Base-by-base conservation (phyloP, 2,888 invertebrate species). In the Melipona beecheii region DNA sequence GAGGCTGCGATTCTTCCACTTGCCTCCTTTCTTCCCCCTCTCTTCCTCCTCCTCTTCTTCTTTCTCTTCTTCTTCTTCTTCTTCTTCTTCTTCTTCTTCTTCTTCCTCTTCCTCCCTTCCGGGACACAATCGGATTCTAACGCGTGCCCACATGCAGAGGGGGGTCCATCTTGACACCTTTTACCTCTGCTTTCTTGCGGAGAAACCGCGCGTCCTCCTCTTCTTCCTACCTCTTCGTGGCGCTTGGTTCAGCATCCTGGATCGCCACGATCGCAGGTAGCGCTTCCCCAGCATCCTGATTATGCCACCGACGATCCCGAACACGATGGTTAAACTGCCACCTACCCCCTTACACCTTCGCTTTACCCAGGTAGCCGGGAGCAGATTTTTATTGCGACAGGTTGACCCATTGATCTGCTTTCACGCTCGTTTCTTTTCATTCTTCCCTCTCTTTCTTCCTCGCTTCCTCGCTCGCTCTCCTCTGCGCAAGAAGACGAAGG, bases 371-470 rank as follows among this genome's bases (percentile, higher is more conserved):
- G 89, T 85, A 89, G 87, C 75, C 65, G 65, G 49, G 65, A 64
- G 36, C 62, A 64, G 78, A 88, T 69, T 83, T 85, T 92, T 92
- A 92, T 92, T 91, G 90, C 91, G 89, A 91, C 91, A 90, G 92
- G 90, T 90, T 90, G 85, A 72, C 75, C 81, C 85, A 85, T 85
- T 85, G 85, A 85, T 85, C 85, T 60, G 77, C 70, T 82, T 81
- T 54, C n/a, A 31, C 64, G 31, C 56, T 3, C 5, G 78, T 64
- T 31, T 21, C 64, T 31, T 36, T 31, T 31, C 11, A 4, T 31
- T 27, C 24, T 4, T 31, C 21, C 19, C 58, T 27, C 27, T 19
- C 11, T 17, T 17, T 19, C 0, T 0, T 6, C 2, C 5, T 6
- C 27, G 0, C 2, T 6, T 19, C 27, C n/a, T 19, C 11, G 17